Evolutionary conservation across 53 echinoderm and acorn worm species (phyloP).

Genomic region (Paracentrotus lividus): DNA sequence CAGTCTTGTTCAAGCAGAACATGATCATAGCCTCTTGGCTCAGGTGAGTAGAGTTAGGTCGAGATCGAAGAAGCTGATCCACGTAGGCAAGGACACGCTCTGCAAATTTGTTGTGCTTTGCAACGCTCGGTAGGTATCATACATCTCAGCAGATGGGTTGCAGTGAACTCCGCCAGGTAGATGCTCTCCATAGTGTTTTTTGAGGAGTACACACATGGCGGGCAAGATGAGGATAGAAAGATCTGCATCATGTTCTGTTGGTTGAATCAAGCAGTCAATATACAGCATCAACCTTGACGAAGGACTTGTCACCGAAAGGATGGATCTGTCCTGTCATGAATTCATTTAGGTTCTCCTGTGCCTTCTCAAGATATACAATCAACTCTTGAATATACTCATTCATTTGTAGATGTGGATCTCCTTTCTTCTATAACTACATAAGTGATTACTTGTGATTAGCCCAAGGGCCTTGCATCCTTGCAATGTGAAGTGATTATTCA

Average conservation of each 20-base stretch:
- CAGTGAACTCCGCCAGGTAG: constrained; percentile 67
- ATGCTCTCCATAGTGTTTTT: constrained; percentile 69
- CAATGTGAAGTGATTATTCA: constrained; percentile 63
- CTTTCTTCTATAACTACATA: constrained; percentile 67
- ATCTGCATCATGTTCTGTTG: constrained; percentile 70
- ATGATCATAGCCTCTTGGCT: constrained; percentile 63
- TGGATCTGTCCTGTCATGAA: constrained; percentile 69
- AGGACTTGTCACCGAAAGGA: constrained; percentile 58
- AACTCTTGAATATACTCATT: constrained; percentile 56
- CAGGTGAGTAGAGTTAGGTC: constrained; percentile 60
- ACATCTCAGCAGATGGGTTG: constrained; percentile 47
- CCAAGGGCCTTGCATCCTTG: constrained; percentile 73
- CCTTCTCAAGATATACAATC: constrained; percentile 58
- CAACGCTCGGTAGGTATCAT: constrained; percentile 56
- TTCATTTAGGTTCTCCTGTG: constrained; percentile 57
- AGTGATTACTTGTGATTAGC: constrained; percentile 63
- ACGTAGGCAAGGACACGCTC: constrained; percentile 73
- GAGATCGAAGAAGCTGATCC: constrained; percentile 64
- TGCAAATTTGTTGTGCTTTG: constrained; percentile 73
- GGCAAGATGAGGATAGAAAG: constrained; percentile 64
- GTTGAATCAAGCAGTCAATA: constrained; percentile 62
- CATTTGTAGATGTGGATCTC: constrained; percentile 73
- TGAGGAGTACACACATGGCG: constrained; percentile 31
- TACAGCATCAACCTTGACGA: constrained; percentile 64
- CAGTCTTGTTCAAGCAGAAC: constrained; percentile 61